Evolutionary conservation across 2,113 vertebrate species (phyloP).

Genomic region (Cochlearius cochlearius): DNA sequence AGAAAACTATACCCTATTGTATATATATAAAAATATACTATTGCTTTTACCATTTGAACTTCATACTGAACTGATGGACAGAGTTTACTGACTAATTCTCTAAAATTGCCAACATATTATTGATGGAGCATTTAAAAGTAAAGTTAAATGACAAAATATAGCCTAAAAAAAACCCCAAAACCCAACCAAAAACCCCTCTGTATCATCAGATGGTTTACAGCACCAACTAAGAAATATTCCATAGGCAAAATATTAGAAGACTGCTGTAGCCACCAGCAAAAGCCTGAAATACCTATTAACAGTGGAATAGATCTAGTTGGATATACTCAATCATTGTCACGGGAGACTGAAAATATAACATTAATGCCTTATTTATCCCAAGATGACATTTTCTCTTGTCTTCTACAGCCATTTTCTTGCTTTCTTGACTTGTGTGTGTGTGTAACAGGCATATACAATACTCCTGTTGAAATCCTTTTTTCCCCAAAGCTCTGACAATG

Average conservation of each 20-base stretch:
- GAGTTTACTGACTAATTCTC: not conserved
- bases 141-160: not conserved
- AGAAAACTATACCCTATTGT: not conserved
- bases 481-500: not conserved
- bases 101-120: not conserved
- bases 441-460: not conserved
- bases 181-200: rapidly evolving
- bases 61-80: not conserved
- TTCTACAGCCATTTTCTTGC: not conserved
- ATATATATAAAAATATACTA: not conserved
- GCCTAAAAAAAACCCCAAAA: not conserved
- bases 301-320: not conserved
- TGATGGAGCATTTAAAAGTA: not conserved
- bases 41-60: not conserved
- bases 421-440: not conserved
- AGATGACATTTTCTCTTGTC: not conserved
- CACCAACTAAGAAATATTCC: not conserved
- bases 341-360: not conserved
- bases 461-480: not conserved
- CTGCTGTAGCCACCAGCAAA: not conserved
- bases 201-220: not conserved
- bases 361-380: not conserved
- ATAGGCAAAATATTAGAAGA: not conserved
- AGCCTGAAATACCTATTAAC: not conserved
- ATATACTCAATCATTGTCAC: not conserved